phyloP scores from a whole-genome alignment of 1,140 invertebrate species.

The Ostrea denselamellosa region DNA sequence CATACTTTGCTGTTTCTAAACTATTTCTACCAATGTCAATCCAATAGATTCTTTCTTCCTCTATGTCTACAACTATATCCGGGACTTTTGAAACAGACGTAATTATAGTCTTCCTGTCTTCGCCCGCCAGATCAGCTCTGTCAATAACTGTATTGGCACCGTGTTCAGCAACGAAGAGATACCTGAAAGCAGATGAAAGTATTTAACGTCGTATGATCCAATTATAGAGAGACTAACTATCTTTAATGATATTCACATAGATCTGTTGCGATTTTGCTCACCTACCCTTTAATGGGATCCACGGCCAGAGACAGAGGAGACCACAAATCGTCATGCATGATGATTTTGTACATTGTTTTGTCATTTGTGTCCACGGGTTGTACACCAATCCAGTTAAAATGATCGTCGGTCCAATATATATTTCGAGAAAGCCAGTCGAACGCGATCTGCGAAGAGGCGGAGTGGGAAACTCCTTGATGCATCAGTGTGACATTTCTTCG shows the following conservation, averaged over 20 bases:
- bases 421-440: constrained; percentile 96
- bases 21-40: constrained; percentile 39
- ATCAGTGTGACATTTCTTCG: neutral
- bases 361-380: constrained; percentile 46
- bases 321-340: constrained; percentile 60
- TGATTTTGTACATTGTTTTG: constrained; percentile 57
- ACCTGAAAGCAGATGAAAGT: constrained; percentile 56
- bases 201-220: neutral
- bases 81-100: constrained; percentile 9
- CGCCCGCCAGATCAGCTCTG: constrained; percentile 90
- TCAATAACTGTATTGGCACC: constrained; percentile 94
- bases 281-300: constrained; percentile 64
- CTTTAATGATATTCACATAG: too few species aligned
- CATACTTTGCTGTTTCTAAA: constrained; percentile 38
- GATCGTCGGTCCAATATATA: constrained; percentile 97
- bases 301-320: constrained; percentile 65
- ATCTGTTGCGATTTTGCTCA: neutral
- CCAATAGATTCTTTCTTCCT: constrained; percentile 42
- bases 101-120: constrained; percentile 81
- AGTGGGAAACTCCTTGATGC: constrained; percentile 42
- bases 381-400: constrained; percentile 69
- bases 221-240: too few species aligned
- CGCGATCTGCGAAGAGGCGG: constrained; percentile 81
- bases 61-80: constrained; percentile 41
- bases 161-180: constrained; percentile 85